Base-by-base conservation (phyloP, 2,888 invertebrate species). In the Blomia tropicalis region DNA sequence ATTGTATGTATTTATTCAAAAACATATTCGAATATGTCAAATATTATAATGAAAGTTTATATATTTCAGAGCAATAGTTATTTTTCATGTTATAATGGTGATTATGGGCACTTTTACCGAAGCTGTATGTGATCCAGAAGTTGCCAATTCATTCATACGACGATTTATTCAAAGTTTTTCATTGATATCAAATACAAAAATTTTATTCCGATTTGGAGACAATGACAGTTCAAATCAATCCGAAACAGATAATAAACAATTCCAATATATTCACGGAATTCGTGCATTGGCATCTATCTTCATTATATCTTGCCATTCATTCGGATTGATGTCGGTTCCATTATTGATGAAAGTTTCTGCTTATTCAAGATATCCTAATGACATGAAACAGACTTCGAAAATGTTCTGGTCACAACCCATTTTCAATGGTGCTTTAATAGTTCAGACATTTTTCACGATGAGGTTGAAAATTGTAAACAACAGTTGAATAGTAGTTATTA, bases 261-360 rank as follows among this genome's bases (percentile, higher is more conserved):
- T 60, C 2, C 60, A 60, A 23, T 60, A 47, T 41, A 53, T 53
- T 32, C 60, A 60, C 23, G 60, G 60, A 2, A 19, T 60, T n/a
- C 14, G 60, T 41, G 5, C 53, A 1, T 43, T 23, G 60, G 60
- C 1, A 32, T 31, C 29, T n/a, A n/a, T 62, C 1, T 58, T 54
- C 27, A 56, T 62, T 14, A 31, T 62, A 32, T 30, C 41, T 23
- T 43, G 43, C 1, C 62, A 62, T 58, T 7, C 47, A 17, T 60
- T 31, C 31, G 60, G 31, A 11, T 27, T 60, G 41, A 30, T 60
- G 31, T 7, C 36, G 7, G n/a, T n/a, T n/a, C 36, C 36, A n/a
- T 29, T 17, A 31, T 31, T 30, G 47, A 31, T 29, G n/a, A 25
- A 14, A 25, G 51, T 29, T 7, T 4, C 14, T n/a, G 19, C 19